A percentile compares a stretch with the other conserved stretches of the same genome.
Conservation (phyloP, 2,888 invertebrate species). For the Corbicula japonica region DNA sequence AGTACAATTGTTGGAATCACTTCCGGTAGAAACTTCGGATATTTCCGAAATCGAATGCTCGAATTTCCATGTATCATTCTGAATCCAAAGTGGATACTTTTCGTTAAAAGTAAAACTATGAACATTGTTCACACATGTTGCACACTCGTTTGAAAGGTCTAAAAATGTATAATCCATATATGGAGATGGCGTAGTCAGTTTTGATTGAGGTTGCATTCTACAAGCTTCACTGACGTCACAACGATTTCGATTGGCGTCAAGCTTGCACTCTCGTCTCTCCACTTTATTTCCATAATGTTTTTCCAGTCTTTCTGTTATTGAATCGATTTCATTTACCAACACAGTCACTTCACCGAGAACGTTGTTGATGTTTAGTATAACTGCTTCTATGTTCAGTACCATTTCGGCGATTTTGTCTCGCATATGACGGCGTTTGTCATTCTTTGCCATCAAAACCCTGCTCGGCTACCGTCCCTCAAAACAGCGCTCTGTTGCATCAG, state of each 20-base stretch:
- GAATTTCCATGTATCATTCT: conserved; percentile 55
- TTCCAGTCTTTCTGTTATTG: conserved; percentile 34
- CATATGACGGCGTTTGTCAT: conserved; percentile 14
- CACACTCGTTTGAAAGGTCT: conserved; percentile 52
- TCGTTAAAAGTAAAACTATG: conserved; percentile 52
- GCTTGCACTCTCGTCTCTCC: conserved; percentile 6
- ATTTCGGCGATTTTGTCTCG: conserved; percentile 41
- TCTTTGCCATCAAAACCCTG: conserved; percentile 11
- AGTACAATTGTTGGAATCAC: conserved; percentile 29
- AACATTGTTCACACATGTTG: conserved; percentile 35
- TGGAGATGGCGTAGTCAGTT: conserved; percentile 48
- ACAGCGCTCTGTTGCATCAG: too few species aligned
- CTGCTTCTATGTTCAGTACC: conserved; percentile 52
- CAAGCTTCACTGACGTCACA: conserved; percentile 37
- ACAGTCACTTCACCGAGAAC: conserved; percentile 46
- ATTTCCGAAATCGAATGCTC: conserved; percentile 49
- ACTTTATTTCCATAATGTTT: conserved; percentile 1
- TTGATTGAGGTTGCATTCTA: conserved; percentile 33
- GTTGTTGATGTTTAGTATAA: conserved; percentile 51
- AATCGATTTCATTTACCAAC: conserved; percentile 53
- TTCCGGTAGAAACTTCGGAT: conserved; percentile 58
- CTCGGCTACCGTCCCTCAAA: too few species aligned
- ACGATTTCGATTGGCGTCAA: conserved; percentile 52
- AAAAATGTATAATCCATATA: conserved; percentile 59
- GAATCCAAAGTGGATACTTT: conserved; percentile 66